Base-by-base conservation (phyloP, 2,888 invertebrate species). In the Nymphalis polychloros region DNA sequence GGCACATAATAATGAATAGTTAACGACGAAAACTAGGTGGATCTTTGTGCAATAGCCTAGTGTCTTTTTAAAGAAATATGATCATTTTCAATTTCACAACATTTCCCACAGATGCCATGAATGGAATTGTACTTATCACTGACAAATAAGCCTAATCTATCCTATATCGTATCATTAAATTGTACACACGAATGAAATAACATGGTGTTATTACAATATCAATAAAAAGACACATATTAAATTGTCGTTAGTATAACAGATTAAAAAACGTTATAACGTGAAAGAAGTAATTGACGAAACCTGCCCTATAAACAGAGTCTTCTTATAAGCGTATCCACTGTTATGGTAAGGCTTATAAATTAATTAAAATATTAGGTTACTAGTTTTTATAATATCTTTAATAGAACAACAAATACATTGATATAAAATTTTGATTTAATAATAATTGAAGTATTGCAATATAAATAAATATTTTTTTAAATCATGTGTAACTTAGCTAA, bases 1-100 rank as follows among this genome's bases (percentile, higher is more conserved):
- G 91, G 90, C 89, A 89, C 86, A 88, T 85, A 89, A 88, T 85
- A 89, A 92, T 92, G 92, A 92, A 92, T 92, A 91, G 90, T 81
- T 90, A 88, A 89, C 88, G 83, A 87, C 91, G 88, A 91, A 91
- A 92, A 92, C 91, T 92, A 92, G 92, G 92, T 92, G 92, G 92
- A 92, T 92, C 92, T 89, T 91, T 92, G 91, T 92, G 92, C 92
- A 92, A 92, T 85, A 83, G 87, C 79, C 84, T 81, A 77, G 90
- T 87, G 90, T 90, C 87, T 91, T 90, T 90, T 91, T 89, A 89
- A 92, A 92, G 91, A 92, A 91, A 92, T 91, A 92, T 88, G 91
- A 92, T 92, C 89, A 89, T 92, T 91, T 91, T 89, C 89, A 91
- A 92, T 92, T 92, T 92, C 92, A 90, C 88, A 90, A 92, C 79